These are phyloP conservation scores for Aphelenchoides fujianensis DNA, from an alignment of 1,140 invertebrate genomes.

Conservation along the genomic window DNA sequence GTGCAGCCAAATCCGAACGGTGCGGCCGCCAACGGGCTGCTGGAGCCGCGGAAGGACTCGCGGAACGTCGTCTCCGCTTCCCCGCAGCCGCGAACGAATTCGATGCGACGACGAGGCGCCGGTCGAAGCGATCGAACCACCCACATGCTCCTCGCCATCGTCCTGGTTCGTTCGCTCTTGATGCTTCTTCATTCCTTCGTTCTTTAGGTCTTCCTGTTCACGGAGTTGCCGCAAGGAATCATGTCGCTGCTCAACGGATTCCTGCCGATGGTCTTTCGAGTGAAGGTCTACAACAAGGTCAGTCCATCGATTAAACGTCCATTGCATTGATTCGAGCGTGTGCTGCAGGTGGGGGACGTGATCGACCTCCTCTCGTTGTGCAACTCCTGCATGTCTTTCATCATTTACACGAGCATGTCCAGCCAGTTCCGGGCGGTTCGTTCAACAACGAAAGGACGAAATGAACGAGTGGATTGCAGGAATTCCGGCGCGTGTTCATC, in stretches of 20 bases:
- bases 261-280: slow-evolving; percentile 48
- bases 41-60: slow-evolving; percentile 15
- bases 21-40: background rate
- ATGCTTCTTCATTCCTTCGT: too few relatives aligned
- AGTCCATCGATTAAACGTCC: slow-evolving; percentile 21
- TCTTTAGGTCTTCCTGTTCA: slow-evolving; percentile 46
- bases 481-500: slow-evolving; percentile 59
- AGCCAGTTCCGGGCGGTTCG: slow-evolving; percentile 59
- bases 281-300: slow-evolving; percentile 43
- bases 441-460: background rate
- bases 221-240: slow-evolving; percentile 53
- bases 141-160: slow-evolving; percentile 56
- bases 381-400: slow-evolving; percentile 55
- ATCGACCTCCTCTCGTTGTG: slow-evolving; percentile 58
- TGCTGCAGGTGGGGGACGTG: slow-evolving; percentile 57
- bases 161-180: too few relatives aligned
- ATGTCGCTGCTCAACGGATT: slow-evolving; percentile 56
- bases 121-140: slow-evolving; percentile 54
- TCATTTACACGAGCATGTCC: slow-evolving; percentile 61
- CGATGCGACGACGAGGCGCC: background rate
- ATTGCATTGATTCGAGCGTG: slow-evolving; percentile 37
- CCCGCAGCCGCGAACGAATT: background rate
- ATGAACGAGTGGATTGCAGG: slow-evolving; percentile 40
- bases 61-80: slow-evolving; percentile 1
- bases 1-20: slow-evolving; percentile 26